Evolutionary conservation across 1,140 invertebrate genomes (phyloP).

Genomic region (Sweltsa coloradensis): DNA sequence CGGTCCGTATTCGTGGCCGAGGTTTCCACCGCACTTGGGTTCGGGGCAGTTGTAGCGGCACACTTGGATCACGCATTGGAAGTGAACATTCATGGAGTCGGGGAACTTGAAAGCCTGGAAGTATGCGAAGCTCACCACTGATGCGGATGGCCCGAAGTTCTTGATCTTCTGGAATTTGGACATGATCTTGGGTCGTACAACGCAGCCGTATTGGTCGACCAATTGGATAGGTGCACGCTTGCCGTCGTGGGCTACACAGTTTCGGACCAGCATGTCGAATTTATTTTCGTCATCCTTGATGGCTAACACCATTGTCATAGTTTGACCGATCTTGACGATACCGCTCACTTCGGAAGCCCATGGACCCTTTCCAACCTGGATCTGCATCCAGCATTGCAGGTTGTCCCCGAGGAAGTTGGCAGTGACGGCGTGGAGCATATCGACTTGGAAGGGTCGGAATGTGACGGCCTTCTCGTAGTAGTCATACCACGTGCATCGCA

Average conservation of each 20-base stretch:
- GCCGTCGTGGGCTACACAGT: slow-evolving; percentile 89
- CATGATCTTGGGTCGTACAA: slow-evolving; percentile 88
- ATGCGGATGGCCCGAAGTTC: slow-evolving; percentile 87
- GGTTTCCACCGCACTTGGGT: slow-evolving; percentile 59
- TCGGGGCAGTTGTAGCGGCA: slow-evolving; percentile 88
- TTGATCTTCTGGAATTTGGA: slow-evolving; percentile 88
- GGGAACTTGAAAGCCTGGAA: slow-evolving; percentile 97
- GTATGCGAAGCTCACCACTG: slow-evolving; percentile 87
- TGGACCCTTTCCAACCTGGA: slow-evolving; percentile 80
- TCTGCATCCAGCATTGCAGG: slow-evolving; percentile 93
- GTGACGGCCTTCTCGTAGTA: slow-evolving; percentile 91
- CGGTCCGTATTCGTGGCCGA: slow-evolving; percentile 54
- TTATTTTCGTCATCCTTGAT: slow-evolving; percentile 94
- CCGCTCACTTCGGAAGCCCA: slow-evolving; percentile 91
- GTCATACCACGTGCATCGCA: slow-evolving; percentile 89
- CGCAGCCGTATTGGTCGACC: slow-evolving; percentile 84
- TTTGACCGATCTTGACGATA: slow-evolving; percentile 90
- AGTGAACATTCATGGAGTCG: slow-evolving; percentile 93
- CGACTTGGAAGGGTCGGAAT: slow-evolving; percentile 86
- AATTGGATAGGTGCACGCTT: slow-evolving; percentile 84
- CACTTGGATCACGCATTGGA: slow-evolving; percentile 93
- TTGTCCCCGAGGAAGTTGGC: slow-evolving; percentile 92
- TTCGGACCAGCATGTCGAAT: slow-evolving; percentile 88
- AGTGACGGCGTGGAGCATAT: slow-evolving; percentile 86
- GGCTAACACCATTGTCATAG: slow-evolving; percentile 90